Evolutionary conservation across 2,888 invertebrate genomes (phyloP).

Genomic region (Aelia acuminata): DNA sequence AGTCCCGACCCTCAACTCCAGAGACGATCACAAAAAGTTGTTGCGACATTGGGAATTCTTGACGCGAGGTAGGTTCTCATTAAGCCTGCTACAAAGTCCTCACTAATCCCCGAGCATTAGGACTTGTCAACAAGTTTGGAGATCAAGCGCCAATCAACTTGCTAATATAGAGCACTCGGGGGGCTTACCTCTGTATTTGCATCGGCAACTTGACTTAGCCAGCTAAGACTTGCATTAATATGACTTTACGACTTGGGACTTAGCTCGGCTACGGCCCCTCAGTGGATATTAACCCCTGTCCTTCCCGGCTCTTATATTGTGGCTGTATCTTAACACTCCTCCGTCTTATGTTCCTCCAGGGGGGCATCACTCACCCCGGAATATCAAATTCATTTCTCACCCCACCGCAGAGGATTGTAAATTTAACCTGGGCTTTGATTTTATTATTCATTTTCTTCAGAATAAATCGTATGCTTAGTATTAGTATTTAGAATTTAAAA

Average conservation of each 20-base stretch:
- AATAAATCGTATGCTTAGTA: too few species aligned
- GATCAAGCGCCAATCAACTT: conserved; percentile 55
- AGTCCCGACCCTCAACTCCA: background rate
- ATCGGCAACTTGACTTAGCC: conserved; percentile 47
- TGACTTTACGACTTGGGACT: conserved; percentile 44
- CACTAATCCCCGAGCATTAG: conserved; percentile 44
- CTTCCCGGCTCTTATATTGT: background rate
- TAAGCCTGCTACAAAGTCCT: background rate
- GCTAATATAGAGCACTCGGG: conserved; percentile 53
- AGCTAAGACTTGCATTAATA: conserved; percentile 50
- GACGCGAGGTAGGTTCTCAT: conserved; percentile 11
- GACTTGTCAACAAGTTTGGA: conserved; percentile 56
- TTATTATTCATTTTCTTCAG: background rate
- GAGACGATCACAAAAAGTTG: background rate
- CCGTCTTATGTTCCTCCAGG: conserved; percentile 18
- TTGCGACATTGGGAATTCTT: conserved; percentile 17
- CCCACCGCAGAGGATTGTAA: background rate
- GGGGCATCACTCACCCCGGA: conserved; percentile 2
- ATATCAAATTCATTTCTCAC: conserved; percentile 32
- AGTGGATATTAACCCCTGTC: conserved; percentile 41
- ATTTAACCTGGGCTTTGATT: background rate
- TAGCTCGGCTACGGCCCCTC: conserved; percentile 20
- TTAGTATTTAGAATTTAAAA: too few species aligned
- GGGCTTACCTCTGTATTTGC: conserved; percentile 50
- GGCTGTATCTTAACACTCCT: conserved; percentile 15